Base-by-base conservation (phyloP, 2,797 vertebrate genomes). In the Bradypus variegatus region DNA sequence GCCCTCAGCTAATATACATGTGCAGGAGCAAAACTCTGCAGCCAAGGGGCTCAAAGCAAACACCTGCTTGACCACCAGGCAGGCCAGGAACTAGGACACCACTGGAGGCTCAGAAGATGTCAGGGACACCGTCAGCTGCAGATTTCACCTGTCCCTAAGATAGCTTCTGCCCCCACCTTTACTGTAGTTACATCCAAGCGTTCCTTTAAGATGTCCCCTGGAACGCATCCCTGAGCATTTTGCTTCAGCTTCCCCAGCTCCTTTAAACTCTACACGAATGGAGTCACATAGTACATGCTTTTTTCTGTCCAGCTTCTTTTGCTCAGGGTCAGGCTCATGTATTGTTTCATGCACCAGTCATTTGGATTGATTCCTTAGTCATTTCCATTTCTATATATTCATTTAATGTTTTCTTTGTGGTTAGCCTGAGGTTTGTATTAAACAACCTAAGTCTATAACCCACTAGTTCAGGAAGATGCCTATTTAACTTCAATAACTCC, bases 291-390 rank as follows among this genome's bases (percentile, higher is more conserved):
- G 29, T 11, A 12, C 2, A 10, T 33, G 75, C 33, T 14, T 31
- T n/a, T 77, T 77, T 12, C 75, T 53, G 75, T n/a, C 10, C 53
- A 48, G 18, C 31, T 53, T 50, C 15, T 10, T 31, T 18, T 19
- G 16, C 16, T 48, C 27, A 11, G 16, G 5, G 27, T 48, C 31
- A 48, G 7, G 1, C 6, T 33, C 55, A 18, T 31, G 25, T 3
- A 21, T 18, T 11, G 19, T 31, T 73, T 5, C 5, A 13, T 0
- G 33, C 11, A 29, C 14, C 2, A 9, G 64, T 0, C 1, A 27
- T 15, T 13, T 58, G 48, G 41, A 45, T 45, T 5, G 41, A 45
- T 45, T 8, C 41, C 3, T 45, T 45, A 45, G 41, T 45, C 41
- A 45, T 45, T 45, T 31, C 27, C 58, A 4, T 55, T 55, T 55